Percentiles rank a stretch among this genome's conserved stretches.
Conservation (phyloP, 2,888 invertebrate genomes). For the Ptilodon capucinus region DNA sequence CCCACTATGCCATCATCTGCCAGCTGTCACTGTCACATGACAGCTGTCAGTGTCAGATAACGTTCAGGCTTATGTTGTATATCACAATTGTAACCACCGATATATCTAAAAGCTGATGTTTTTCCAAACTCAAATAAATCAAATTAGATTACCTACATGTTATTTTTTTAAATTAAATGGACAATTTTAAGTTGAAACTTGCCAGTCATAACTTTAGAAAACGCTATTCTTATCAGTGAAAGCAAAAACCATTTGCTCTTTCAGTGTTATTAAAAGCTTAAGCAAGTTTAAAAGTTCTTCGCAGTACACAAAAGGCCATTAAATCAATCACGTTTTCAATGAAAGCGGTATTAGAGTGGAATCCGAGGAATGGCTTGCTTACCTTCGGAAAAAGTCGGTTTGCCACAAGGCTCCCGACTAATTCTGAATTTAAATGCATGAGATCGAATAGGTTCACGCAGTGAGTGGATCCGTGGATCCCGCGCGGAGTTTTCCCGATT, state of each 20-base stretch:
- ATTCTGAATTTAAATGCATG: constrained; percentile 83
- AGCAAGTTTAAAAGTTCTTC: constrained; percentile 36
- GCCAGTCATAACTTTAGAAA: neutral
- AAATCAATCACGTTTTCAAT: constrained; percentile 75
- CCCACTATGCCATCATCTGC: too few relatives aligned
- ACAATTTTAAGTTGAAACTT: neutral
- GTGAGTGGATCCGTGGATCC: constrained; percentile 64
- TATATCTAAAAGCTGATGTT: too few relatives aligned
- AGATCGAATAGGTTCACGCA: constrained; percentile 78
- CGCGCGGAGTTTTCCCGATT: constrained; percentile 65
- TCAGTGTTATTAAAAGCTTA: constrained; percentile 14
- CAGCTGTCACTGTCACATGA: too few relatives aligned
- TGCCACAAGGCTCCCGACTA: constrained; percentile 73
- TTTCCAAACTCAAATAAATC: too few relatives aligned
- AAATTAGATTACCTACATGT: too few relatives aligned
- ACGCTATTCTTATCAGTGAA: neutral
- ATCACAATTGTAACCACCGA: too few relatives aligned
- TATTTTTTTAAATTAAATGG: too few relatives aligned
- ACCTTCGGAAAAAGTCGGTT: constrained; percentile 67
- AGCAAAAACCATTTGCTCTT: neutral
- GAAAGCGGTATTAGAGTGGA: constrained; percentile 61
- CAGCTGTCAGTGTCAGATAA: too few relatives aligned
- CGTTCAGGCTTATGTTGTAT: too few relatives aligned
- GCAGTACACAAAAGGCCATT: constrained; percentile 53
- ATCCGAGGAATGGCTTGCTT: constrained; percentile 61